phyloP scores from a whole-genome alignment of 2,888 invertebrate species.

The Tiliacea aurago region DNA sequence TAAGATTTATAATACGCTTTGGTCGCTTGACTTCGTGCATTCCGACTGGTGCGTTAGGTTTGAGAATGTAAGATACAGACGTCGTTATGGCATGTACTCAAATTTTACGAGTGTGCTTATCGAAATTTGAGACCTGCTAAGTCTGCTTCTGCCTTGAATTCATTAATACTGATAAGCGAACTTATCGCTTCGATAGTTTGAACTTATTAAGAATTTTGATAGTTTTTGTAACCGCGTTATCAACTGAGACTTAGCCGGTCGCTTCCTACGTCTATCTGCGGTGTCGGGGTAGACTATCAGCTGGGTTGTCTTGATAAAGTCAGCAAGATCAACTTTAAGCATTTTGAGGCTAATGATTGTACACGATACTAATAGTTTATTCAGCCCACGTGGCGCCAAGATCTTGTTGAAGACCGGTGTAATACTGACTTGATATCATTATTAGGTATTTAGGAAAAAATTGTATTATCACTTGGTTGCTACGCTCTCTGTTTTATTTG shows the following conservation, averaged over 20 bases:
- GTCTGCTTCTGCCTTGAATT: slow-evolving; percentile 47
- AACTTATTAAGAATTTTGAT: slow-evolving; percentile 39
- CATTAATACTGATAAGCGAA: slow-evolving; percentile 37
- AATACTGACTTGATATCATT: slow-evolving; percentile 60
- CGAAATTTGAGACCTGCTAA: slow-evolving; percentile 62
- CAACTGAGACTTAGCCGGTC: slow-evolving; percentile 49
- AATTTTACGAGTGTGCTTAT: slow-evolving; percentile 53
- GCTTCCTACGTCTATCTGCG: slow-evolving; percentile 45
- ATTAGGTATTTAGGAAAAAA: slow-evolving; percentile 55
- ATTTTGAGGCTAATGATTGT: slow-evolving; percentile 60
- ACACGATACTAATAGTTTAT: slow-evolving; percentile 47
- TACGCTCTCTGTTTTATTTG: slow-evolving; percentile 71
- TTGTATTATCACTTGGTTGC: slow-evolving; percentile 61
- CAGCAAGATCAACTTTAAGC: slow-evolving; percentile 85
- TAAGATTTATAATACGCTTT: slow-evolving; percentile 86
- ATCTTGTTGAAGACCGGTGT: slow-evolving; percentile 59
- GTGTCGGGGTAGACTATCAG: slow-evolving; percentile 69
- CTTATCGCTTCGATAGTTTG: slow-evolving; percentile 40
- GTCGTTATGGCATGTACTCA: slow-evolving; percentile 52
- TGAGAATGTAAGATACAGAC: slow-evolving; percentile 47
- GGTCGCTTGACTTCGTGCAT: slow-evolving; percentile 87
- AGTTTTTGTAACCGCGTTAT: slow-evolving; percentile 40
- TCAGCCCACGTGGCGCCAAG: slow-evolving; percentile 50
- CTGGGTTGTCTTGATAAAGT: slow-evolving; percentile 85
- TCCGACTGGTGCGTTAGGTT: slow-evolving; percentile 87